Evolutionary conservation across 2,888 invertebrate genomes (phyloP), one percentile per base, ranked within the genome.

Genomic region (Diaprepes abbreviatus): DNA sequence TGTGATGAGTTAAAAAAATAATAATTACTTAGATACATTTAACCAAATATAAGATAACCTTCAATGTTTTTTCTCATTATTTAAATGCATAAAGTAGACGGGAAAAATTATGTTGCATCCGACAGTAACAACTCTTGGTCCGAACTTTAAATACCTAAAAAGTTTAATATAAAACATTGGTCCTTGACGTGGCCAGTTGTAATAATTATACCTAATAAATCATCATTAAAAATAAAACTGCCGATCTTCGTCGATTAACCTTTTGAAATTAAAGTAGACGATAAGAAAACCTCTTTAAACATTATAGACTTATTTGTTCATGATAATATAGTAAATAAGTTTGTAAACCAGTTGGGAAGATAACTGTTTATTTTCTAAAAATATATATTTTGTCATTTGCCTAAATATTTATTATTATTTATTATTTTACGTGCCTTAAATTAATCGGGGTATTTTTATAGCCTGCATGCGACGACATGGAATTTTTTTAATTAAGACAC

Each of bases 181-280:
- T 40, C 17, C 16, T 43, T 43, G 21, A 14, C 2, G 2, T 50
- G 24, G 3, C 12, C 45, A 45, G 45, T 24, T 21, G 24, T 28
- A 50, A 50, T 50, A 50, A 24, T 28, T 12, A 50, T 28, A 50
- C 14, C 14, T 14, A 50, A 50, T 50, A 50, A 50, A 28, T 50
- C 28, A 28, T 50, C 1, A 28, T 50, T 50, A 50, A 50, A 50
- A 50, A 50, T 50, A 50, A 50, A 50, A 28, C 14, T 50, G 10
- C 48, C 48, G 48, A 50, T 50, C 28, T 50, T 3, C 12, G 28
- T 50, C 48, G 24, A 50, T 50, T 50, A 50, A 50, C 48, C 48
- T 50, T 28, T 50, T 28, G 4, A 50, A 50, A 50, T 50, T 50
- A 10, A 50, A 50, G 48, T 50, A 50, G 28, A 50, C 48, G 48